Conservation (phyloP, 2,113 vertebrate species). For the Eretmochelys imbricata region DNA sequence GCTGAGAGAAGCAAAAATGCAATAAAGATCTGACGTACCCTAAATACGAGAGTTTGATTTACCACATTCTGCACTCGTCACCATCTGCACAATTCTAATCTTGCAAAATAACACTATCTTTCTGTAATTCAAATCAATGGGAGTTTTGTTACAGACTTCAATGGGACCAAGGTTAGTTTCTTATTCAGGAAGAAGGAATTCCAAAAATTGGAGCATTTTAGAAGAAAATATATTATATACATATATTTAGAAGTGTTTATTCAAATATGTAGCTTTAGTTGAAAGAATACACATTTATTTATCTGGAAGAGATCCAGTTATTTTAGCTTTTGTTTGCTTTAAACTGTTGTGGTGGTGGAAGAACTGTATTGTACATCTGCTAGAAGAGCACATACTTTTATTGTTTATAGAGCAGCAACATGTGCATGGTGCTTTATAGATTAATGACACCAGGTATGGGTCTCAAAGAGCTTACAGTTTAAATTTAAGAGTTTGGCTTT, state of each 20-base stretch:
- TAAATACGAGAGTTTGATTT: neutral
- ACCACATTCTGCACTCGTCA: neutral
- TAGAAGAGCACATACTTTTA: neutral
- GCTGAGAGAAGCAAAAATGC: neutral
- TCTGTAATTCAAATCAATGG: neutral
- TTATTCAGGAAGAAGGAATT: neutral
- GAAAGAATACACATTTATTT: neutral
- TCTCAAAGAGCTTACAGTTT: constrained; percentile 11
- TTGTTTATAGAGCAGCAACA: neutral
- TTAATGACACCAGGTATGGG: constrained; percentile 11
- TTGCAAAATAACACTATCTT: neutral
- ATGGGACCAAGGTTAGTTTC: neutral
- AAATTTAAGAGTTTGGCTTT: neutral
- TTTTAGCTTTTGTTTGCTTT: constrained; percentile 11
- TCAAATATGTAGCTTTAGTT: neutral
- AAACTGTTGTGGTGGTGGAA: neutral
- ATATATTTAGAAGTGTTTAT: neutral
- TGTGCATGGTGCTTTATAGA: constrained; percentile 47
- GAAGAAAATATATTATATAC: neutral
- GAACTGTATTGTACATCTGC: neutral
- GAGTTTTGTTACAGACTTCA: neutral
- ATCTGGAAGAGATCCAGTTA: constrained; percentile 10
- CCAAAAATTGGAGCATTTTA: neutral
- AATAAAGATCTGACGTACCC: neutral
- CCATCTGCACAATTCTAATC: neutral